Conservation (phyloP, 53 echinoderm and acorn worm genomes). For the Henricia sp. region DNA sequence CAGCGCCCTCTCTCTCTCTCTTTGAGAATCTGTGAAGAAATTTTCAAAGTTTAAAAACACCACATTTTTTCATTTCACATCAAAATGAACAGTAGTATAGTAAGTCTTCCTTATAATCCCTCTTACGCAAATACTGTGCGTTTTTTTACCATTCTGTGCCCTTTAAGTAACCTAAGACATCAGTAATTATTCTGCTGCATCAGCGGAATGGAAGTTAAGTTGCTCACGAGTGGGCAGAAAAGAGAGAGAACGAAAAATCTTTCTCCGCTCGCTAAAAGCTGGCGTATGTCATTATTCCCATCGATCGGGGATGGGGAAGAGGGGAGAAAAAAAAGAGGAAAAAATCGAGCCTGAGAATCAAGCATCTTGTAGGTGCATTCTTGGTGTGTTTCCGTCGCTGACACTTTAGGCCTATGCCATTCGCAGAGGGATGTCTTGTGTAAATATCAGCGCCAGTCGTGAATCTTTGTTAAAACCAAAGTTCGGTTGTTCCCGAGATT, state of each 20-base stretch:
- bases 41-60: too few species aligned
- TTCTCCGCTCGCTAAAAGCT: constrained; percentile 17
- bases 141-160: too few species aligned
- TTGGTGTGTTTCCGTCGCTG: constrained; percentile 19
- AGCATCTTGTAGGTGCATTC: background rate
- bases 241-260: too few species aligned
- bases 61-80: too few species aligned
- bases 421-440: background rate
- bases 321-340: background rate
- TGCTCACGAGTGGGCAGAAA: background rate
- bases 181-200: constrained; percentile 27
- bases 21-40: too few species aligned
- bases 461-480: background rate
- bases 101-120: too few species aligned
- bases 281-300: constrained; percentile 18
- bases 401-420: constrained; percentile 34
- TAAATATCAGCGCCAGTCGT: constrained; percentile 25
- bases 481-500: constrained; percentile 2
- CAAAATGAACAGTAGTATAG: too few species aligned
- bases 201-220: background rate
- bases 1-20: too few species aligned
- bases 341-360: constrained; percentile 1
- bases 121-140: too few species aligned
- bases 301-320: background rate
- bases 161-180: too few species aligned